Base-by-base conservation (phyloP, 2,113 vertebrate genomes). In the Xiphophorus hellerii region DNA sequence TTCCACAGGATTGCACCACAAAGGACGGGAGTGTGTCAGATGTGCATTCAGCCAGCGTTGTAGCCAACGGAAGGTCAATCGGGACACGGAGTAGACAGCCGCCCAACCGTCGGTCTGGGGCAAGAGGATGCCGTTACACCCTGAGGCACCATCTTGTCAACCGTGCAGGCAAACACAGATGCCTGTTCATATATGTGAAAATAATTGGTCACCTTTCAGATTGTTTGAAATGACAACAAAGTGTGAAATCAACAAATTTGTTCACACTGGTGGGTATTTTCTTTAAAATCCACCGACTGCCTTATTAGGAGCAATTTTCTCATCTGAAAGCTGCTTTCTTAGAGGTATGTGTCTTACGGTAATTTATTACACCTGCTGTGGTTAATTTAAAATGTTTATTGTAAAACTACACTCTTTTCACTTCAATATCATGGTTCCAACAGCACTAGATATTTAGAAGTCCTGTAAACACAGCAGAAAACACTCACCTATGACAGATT, bases 1-100 rank as follows among this genome's bases (percentile, higher is more conserved):
- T 93, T 93, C 90, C 91, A 91, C 90, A 82, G 91, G 90, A 91
- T 92, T 92, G 91, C 91, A 91, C 89, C 91, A 92, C 92, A 93
- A 92, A 92, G 82, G 88, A 88, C 84, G 78, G 73, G 88, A 91
- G 90, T 88, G 90, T 87, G 87, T 92, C 87, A 89, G 89, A 93
- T 92, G 91, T 93, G 91, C 90, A 91, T 93, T 93, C 89, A 91
- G 90, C 87, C 90, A 62, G 82, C 62, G 83, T 80, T 79, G 79
- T 67, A 81, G 88, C 80, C 82, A 70, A 72, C 66, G 9, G 88
- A 93, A 93, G 92, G 92, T 92, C 92, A 91, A 90, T 88, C 48
- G 84, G 89, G 90, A 93, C 91, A 14, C n/a, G 28, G 78, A 67
- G 89, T 84, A 89, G 91, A 91, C 92, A 68, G 91, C 81, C 62